phyloP scores from a whole-genome alignment of 2,797 vertebrate genomes.

The Chanos chanos region DNA sequence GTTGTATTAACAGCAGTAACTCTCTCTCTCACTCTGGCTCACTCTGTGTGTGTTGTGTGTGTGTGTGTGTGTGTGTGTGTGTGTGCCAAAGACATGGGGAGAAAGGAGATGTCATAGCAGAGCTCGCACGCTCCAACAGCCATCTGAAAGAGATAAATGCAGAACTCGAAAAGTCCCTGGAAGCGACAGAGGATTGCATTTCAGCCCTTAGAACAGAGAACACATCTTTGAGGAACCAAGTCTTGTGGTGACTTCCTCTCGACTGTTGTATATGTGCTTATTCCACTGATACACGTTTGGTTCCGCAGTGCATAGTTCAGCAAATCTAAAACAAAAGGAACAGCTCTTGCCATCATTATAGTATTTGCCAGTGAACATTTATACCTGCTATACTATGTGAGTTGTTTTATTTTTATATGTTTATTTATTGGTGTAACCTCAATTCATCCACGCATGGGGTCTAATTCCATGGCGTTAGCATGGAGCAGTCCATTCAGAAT shows the following conservation, averaged over 20 bases:
- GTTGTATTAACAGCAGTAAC: neutral
- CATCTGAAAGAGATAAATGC: slow-evolving; percentile 22
- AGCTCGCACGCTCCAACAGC: slow-evolving; percentile 22
- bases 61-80: neutral
- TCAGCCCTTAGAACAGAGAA: slow-evolving; percentile 25
- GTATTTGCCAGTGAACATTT: too few relatives aligned
- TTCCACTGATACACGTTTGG: too few relatives aligned
- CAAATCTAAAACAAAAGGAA: too few relatives aligned
- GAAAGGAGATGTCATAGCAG: neutral
- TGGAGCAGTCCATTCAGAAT: slow-evolving; percentile 24
- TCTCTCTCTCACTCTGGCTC: neutral
- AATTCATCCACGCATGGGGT: neutral
- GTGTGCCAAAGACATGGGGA: slow-evolving; percentile 9
- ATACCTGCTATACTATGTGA: too few relatives aligned
- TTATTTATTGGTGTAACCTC: neutral
- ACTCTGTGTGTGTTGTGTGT: too few relatives aligned
- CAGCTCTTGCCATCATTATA: too few relatives aligned
- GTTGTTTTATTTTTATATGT: neutral
- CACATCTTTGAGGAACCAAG: slow-evolving; percentile 19
- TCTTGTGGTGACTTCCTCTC: slow-evolving; percentile 23
- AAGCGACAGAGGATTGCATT: slow-evolving; percentile 28
- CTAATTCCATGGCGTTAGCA: slow-evolving; percentile 11
- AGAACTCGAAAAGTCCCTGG: slow-evolving; percentile 28
- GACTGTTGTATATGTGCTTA: too few relatives aligned
- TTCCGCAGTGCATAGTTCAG: too few relatives aligned